Conservation (phyloP, 2,888 invertebrate species). For the Monopis laevigella region DNA sequence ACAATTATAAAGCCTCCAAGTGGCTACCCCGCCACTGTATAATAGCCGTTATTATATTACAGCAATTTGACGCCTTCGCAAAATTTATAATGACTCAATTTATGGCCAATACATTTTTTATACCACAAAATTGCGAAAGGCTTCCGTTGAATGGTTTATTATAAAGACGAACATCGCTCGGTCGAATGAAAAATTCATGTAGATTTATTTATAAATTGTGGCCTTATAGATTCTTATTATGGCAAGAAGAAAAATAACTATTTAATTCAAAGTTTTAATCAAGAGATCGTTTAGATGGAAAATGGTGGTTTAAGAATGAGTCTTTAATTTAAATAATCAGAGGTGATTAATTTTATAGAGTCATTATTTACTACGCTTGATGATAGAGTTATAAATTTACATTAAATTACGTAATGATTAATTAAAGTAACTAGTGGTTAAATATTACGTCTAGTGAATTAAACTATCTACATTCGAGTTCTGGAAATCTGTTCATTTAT, state of each 20-base stretch:
- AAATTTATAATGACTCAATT: conserved; percentile 56
- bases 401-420: too few relatives aligned
- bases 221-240: conserved; percentile 5
- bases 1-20: conserved; percentile 7
- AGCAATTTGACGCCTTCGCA: conserved; percentile 49
- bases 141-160: conserved; percentile 35
- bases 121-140: conserved; percentile 29
- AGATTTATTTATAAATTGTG: conserved; percentile 11
- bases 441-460: too few relatives aligned
- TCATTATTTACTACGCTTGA: too few relatives aligned
- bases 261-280: conserved; percentile 8
- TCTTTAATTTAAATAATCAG: too few relatives aligned
- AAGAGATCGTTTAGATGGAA: conserved; percentile 2
- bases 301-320: conserved; percentile 5
- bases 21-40: conserved; percentile 30
- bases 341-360: too few relatives aligned
- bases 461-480: too few relatives aligned
- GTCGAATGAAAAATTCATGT: conserved; percentile 10
- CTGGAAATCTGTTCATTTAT: too few relatives aligned
- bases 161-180: conserved; percentile 18
- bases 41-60: conserved; percentile 43
- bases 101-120: conserved; percentile 30
- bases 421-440: too few relatives aligned
- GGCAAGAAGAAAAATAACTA: conserved; percentile 2
- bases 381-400: too few relatives aligned